These are phyloP conservation scores for Sigmodon hispidus DNA, from an alignment of 2,113 vertebrate species.

Conservation along the genomic window DNA sequence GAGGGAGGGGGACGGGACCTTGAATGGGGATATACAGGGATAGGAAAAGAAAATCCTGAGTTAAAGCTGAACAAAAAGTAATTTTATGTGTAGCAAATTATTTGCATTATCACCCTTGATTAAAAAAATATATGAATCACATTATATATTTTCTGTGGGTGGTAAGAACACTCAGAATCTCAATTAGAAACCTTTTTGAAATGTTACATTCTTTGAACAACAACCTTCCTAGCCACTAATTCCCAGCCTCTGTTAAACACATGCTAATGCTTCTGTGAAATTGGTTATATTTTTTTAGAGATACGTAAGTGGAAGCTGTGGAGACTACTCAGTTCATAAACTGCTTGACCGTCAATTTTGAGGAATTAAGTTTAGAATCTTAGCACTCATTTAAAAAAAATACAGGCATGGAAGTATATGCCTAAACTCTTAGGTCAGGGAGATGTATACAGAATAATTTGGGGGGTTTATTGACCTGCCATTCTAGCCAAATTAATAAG, in stretches of 20 bases:
- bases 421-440: not conserved
- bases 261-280: not conserved
- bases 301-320: not conserved
- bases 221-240: not conserved
- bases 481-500: too few species aligned
- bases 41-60: too few species aligned
- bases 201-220: not conserved
- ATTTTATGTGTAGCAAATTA: too few species aligned
- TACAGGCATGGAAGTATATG: not conserved
- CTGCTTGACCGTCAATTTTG: not conserved
- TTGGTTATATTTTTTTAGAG: not conserved
- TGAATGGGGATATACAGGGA: too few species aligned
- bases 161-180: not conserved
- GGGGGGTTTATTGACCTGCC: too few species aligned
- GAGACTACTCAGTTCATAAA: not conserved
- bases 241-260: not conserved
- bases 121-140: not conserved
- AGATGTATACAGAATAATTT: not conserved
- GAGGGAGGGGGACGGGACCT: too few species aligned
- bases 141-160: not conserved
- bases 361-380: not conserved
- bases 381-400: not conserved
- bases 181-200: not conserved
- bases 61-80: too few species aligned
- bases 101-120: too few species aligned